These are phyloP conservation scores for Eulemur rubriventer DNA, from an alignment of 2,797 vertebrate genomes.

Conservation along the genomic window DNA sequence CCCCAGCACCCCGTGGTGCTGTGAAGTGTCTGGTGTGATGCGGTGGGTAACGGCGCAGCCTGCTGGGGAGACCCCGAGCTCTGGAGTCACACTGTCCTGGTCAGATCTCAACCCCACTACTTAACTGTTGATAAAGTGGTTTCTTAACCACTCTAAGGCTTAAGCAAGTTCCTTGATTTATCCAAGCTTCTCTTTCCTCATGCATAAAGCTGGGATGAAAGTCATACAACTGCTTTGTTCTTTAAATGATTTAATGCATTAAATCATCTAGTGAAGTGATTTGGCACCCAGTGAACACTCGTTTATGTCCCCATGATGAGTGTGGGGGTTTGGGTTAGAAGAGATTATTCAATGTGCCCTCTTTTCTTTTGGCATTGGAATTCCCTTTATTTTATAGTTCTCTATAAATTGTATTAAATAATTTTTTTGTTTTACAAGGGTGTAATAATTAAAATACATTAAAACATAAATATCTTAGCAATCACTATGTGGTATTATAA, in stretches of 20 bases:
- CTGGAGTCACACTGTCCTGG: not conserved
- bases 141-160: not conserved
- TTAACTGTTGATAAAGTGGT: accelerated
- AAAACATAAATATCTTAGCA: not conserved
- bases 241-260: not conserved
- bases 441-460: not conserved
- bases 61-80: not conserved
- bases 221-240: not conserved
- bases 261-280: not conserved
- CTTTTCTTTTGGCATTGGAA: not conserved
- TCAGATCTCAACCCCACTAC: not conserved
- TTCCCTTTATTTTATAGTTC: not conserved
- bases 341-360: not conserved
- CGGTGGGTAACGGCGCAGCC: accelerated
- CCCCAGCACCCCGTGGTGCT: not conserved
- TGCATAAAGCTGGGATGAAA: not conserved
- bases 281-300: not conserved
- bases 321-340: not conserved
- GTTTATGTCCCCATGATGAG: not conserved
- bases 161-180: not conserved
- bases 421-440: not conserved
- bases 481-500: not conserved
- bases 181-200: not conserved
- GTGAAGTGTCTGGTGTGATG: not conserved
- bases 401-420: not conserved